These are phyloP conservation scores for Gymnopithys bicolor DNA, from an alignment of 2,797 vertebrate species.

Conservation along the genomic window DNA sequence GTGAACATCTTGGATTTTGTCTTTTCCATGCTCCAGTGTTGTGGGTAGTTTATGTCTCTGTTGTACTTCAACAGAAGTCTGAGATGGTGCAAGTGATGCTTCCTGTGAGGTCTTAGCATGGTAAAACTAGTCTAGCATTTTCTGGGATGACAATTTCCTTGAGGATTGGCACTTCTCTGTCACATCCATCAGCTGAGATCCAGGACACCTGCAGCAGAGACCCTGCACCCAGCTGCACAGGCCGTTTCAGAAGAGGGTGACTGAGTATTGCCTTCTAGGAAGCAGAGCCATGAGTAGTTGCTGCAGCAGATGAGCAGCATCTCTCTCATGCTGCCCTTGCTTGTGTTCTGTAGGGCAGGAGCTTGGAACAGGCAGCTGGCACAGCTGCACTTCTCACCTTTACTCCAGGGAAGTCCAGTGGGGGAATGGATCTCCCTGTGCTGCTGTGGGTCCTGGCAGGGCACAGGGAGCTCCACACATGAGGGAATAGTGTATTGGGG, in stretches of 20 bases:
- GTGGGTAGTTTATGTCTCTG: neutral
- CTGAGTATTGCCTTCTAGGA: fast-evolving
- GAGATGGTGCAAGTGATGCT: neutral
- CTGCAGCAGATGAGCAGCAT: fast-evolving
- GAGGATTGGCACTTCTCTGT: too few relatives aligned
- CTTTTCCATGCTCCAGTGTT: neutral
- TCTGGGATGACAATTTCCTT: neutral
- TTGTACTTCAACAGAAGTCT: neutral
- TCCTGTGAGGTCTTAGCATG: fast-evolving
- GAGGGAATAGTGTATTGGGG: neutral
- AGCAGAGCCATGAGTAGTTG: neutral
- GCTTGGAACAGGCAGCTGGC: neutral
- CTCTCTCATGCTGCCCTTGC: neutral
- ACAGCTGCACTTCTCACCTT: neutral
- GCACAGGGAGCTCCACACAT: fast-evolving
- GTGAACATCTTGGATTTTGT: neutral
- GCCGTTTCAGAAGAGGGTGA: fast-evolving
- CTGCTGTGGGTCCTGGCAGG: neutral
- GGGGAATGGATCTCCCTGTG: too few relatives aligned
- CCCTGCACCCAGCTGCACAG: fast-evolving
- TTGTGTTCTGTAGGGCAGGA: neutral
- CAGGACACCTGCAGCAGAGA: neutral
- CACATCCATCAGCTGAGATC: neutral
- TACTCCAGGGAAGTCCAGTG: fast-evolving
- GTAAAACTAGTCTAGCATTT: fast-evolving